These are phyloP conservation scores for Tiliacea aurago DNA, from an alignment of 2,888 invertebrate species.

Conservation along the genomic window DNA sequence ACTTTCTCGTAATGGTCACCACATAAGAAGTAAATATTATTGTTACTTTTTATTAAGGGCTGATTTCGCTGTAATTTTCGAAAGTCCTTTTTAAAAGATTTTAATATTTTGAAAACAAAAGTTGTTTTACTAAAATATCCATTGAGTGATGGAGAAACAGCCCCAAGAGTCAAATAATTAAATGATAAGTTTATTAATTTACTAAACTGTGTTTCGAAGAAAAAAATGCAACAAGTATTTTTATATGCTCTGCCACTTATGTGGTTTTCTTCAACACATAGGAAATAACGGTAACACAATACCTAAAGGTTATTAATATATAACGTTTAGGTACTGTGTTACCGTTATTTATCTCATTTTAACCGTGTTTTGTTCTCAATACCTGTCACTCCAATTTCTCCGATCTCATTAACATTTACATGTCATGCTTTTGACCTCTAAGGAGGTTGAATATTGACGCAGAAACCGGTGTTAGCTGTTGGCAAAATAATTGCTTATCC, in stretches of 20 bases:
- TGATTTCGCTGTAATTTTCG: not conserved
- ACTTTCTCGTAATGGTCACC: conserved; percentile 62
- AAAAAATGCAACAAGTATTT: not conserved
- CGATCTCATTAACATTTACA: conserved; percentile 31
- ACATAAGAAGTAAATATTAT: conserved; percentile 24
- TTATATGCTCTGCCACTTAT: too few species aligned
- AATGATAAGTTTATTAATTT: not conserved
- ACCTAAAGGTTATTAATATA: too few species aligned
- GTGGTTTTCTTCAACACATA: conserved; percentile 4
- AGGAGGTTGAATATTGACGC: conserved; percentile 35
- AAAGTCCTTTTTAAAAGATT: not conserved
- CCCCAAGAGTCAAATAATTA: too few species aligned
- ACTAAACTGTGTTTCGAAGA: not conserved
- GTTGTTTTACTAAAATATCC: not conserved
- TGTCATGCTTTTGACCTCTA: conserved; percentile 33
- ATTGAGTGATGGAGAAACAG: not conserved
- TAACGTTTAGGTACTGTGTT: not conserved
- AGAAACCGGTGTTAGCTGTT: conserved; percentile 26
- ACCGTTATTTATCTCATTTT: conserved; percentile 34
- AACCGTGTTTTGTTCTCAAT: not conserved
- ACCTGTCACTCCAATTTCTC: conserved; percentile 31
- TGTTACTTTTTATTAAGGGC: not conserved
- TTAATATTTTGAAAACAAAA: not conserved
- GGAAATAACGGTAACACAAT: too few species aligned
- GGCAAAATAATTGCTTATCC: not conserved